Base-by-base conservation (phyloP, 2,113 vertebrate species). In the Columbina picui region DNA sequence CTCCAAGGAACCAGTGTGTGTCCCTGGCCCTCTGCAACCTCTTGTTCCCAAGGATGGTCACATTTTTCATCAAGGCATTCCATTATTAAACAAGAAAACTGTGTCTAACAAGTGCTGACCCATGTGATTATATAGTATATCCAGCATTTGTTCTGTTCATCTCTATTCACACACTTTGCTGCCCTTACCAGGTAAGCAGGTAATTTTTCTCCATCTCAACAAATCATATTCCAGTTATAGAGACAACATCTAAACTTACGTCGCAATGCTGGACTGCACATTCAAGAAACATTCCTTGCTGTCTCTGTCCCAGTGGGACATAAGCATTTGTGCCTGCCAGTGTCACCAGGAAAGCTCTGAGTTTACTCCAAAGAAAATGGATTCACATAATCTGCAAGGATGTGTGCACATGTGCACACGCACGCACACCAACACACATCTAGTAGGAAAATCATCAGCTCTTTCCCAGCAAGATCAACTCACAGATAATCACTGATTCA, bases 321-420 rank as follows among this genome's bases (percentile, higher is more conserved):
- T 23, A 56, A 67, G 52, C 15, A 20, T 6, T 67, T n/a, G 13
- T 74, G 38, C 16, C 69, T 70, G 23, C 16, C 50, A 23, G 27
- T 20, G 45, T 64, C 63, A 78, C 27, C 53, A 65, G 67, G 12
- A 68, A 53, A 77, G 61, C 57, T 91, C 45, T 57, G 30, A 12
- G 26, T 49, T 68, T 67, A 53, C 12, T 17, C 38, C 83, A 67
- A 32, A 81, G 50, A 74, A 84, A 86, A 57, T 0, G 1, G 8
- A 77, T 70, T 43, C 52, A 30, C 30, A 4, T 14, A 18, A 61
- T 27, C 50, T 29, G 45, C 36, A 73, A 20, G 25, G 57, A 41
- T 3, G 7, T 23, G 12, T 4, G 30, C 27, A 20, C 2, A 1
- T 5, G 2, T 1, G 10, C 5, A 10, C 12, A 18, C 3, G 0